These are phyloP conservation scores for Stenchaetothrips biformis DNA, from an alignment of 2,888 invertebrate species.

Conservation along the genomic window DNA sequence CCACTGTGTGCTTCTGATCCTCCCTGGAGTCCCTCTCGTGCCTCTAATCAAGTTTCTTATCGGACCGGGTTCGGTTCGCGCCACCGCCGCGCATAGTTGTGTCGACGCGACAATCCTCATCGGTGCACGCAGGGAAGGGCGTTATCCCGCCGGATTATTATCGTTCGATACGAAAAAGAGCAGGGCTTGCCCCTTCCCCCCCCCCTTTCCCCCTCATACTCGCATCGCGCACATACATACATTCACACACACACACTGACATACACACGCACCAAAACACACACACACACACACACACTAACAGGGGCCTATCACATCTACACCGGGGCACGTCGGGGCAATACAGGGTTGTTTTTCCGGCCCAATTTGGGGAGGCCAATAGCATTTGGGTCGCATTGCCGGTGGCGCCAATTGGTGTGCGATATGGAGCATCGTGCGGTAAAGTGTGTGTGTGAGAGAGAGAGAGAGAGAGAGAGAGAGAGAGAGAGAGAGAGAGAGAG, in stretches of 20 bases:
- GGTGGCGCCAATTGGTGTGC: constrained; percentile 2
- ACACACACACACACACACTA: background rate
- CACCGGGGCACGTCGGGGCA: background rate
- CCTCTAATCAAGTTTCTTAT: too few species aligned
- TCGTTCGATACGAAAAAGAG: background rate
- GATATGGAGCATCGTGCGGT: background rate
- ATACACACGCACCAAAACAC: too few species aligned
- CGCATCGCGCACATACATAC: background rate
- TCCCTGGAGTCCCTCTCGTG: too few species aligned
- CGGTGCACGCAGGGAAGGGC: too few species aligned
- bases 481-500: background rate
- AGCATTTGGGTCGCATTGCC: background rate
- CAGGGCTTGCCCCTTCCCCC: background rate
- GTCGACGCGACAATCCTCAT: too few species aligned
- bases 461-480: background rate
- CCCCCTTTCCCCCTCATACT: background rate
- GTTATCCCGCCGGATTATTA: background rate
- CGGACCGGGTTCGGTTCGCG: too few species aligned
- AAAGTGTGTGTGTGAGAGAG: background rate
- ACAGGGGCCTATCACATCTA: background rate
- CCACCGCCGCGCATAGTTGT: too few species aligned
- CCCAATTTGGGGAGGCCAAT: constrained; percentile 8
- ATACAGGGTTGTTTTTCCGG: constrained; percentile 14
- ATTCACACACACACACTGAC: background rate
- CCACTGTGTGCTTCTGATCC: too few species aligned